Percentiles rank a stretch among this genome's conserved stretches.
Evolutionary conservation across 2,888 invertebrate species (phyloP).

Genomic region (Amphiduros pacificus): DNA sequence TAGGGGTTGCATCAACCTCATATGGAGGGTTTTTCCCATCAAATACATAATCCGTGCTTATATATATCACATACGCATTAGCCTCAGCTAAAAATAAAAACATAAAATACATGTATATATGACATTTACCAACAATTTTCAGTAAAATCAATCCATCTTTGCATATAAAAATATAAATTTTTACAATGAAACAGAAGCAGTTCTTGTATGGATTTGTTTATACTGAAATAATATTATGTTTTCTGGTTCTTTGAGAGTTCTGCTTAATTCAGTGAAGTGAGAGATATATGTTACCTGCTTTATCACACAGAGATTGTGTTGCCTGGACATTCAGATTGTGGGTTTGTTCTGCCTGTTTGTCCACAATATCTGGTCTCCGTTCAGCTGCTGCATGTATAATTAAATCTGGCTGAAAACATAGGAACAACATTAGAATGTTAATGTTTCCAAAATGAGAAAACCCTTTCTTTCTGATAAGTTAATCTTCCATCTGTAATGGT

Average conservation of each 20-base stretch:
- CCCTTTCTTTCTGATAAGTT: too few species aligned
- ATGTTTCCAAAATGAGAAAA: too few species aligned
- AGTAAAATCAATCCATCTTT: too few species aligned
- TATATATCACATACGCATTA: conserved; percentile 60
- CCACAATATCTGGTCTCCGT: conserved; percentile 61
- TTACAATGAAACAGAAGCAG: too few species aligned
- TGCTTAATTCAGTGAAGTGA: too few species aligned
- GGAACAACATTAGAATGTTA: not conserved
- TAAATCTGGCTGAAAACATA: conserved; percentile 53
- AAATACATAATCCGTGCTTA: conserved; percentile 66
- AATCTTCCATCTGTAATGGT: too few species aligned
- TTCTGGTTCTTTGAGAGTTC: too few species aligned
- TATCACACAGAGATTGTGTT: conserved; percentile 54
- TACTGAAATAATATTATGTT: too few species aligned
- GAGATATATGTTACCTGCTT: conserved; percentile 55
- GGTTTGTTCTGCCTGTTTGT: conserved; percentile 58
- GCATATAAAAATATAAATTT: too few species aligned
- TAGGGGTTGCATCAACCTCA: conserved; percentile 53
- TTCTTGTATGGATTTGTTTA: too few species aligned
- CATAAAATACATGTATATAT: too few species aligned
- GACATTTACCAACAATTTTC: too few species aligned
- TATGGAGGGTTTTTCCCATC: conserved; percentile 64
- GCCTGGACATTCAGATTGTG: conserved; percentile 59
- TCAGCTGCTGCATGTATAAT: conserved; percentile 64
- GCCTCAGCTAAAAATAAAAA: conserved; percentile 34